Evolutionary conservation across 92 coral and sea anemone species (phyloP).

Genomic region (Umimayanthus chanpuru): DNA sequence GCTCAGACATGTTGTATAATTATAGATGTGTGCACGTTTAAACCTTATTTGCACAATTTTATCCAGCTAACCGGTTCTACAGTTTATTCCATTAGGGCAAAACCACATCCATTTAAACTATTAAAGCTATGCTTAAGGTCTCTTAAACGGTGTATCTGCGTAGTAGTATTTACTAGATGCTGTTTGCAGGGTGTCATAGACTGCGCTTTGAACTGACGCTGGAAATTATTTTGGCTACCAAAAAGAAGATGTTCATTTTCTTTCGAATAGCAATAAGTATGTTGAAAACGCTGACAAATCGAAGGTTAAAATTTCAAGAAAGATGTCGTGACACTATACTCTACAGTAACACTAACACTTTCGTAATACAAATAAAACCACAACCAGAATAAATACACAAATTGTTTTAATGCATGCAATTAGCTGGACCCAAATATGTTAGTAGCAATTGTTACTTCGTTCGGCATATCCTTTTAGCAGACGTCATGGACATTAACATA

Average conservation of each 20-base stretch:
- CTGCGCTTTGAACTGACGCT: neutral
- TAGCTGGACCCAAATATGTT: neutral
- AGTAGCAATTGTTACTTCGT: neutral
- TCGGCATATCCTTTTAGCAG: neutral
- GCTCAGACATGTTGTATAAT: neutral
- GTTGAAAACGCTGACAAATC: neutral
- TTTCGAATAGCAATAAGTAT: too few species aligned
- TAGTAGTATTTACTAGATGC: neutral
- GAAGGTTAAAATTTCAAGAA: neutral
- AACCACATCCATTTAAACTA: conserved; percentile 8
- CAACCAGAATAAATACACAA: neutral
- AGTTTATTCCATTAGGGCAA: neutral
- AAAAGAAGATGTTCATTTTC: neutral
- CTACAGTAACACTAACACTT: neutral
- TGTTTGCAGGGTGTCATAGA: neutral
- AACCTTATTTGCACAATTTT: neutral
- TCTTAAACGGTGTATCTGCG: too few species aligned
- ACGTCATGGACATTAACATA: neutral
- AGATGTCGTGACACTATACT: neutral
- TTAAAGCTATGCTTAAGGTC: neutral
- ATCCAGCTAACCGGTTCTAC: neutral
- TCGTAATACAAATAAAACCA: neutral
- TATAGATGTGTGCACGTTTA: neutral
- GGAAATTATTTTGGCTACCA: neutral
- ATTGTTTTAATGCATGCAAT: neutral